These are phyloP conservation scores for Apamea epomidion DNA, from an alignment of 2,888 invertebrate species.

Conservation along the genomic window DNA sequence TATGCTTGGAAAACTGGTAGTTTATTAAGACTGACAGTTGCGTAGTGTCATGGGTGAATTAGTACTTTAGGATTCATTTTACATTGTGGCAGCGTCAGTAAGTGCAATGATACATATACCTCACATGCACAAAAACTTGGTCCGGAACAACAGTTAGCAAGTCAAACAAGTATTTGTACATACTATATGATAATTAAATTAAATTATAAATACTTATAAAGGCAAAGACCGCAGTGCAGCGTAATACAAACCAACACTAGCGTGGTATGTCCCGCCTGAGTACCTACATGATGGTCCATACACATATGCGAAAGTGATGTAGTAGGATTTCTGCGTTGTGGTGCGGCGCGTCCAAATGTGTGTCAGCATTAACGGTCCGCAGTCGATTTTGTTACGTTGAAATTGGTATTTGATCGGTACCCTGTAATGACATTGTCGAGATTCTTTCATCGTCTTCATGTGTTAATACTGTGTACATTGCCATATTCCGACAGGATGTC, in stretches of 20 bases:
- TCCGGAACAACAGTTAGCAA: background rate
- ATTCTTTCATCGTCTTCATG: background rate
- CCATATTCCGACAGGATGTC: no score
- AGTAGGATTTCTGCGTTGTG: background rate
- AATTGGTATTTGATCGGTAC: conserved; percentile 2
- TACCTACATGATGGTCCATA: background rate
- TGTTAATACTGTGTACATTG: background rate
- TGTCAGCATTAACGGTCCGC: background rate
- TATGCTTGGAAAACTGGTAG: background rate
- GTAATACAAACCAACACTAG: background rate
- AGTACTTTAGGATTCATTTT: background rate
- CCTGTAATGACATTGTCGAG: background rate
- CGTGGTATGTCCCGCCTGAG: background rate
- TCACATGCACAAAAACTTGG: background rate
- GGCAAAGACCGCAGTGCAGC: no score
- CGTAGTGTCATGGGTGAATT: no score
- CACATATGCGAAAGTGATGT: background rate
- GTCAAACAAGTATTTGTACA: background rate
- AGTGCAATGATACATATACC: no score
- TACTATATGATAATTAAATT: background rate
- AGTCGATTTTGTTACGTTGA: no score
- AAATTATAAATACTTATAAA: background rate
- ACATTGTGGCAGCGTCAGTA: background rate
- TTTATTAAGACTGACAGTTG: background rate
- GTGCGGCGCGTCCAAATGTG: background rate